Conservation (phyloP, 2,888 invertebrate genomes). For the Ophonus ardosiacus region DNA sequence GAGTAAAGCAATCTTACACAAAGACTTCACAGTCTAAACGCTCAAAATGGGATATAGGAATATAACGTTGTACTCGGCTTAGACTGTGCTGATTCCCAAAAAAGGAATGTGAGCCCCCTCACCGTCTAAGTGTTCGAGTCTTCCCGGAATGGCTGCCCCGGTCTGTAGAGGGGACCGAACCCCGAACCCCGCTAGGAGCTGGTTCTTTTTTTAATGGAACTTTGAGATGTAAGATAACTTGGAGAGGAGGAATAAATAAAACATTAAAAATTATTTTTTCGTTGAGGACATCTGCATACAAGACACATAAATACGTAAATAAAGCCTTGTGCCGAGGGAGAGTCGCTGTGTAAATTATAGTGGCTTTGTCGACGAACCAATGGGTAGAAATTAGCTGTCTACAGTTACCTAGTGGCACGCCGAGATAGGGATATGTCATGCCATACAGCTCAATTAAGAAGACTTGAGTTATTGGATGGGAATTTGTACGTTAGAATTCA, state of each 20-base stretch:
- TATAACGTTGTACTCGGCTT: conserved; percentile 65
- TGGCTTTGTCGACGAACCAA: conserved; percentile 14
- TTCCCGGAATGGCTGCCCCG: conserved; percentile 72
- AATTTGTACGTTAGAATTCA: not conserved
- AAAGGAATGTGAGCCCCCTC: conserved; percentile 61
- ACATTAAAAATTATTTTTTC: conserved; percentile 64
- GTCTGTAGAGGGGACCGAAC: conserved; percentile 64
- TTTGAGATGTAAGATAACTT: conserved; percentile 66
- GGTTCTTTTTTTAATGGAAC: conserved; percentile 68
- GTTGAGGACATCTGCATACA: conserved; percentile 61
- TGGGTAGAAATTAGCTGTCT: conserved; percentile 33
- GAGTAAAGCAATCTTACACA: not conserved
- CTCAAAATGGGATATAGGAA: conserved; percentile 48
- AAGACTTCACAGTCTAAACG: conserved; percentile 48
- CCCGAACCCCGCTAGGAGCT: conserved; percentile 67
- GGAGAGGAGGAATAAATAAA: conserved; percentile 62
- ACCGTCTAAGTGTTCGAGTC: conserved; percentile 70
- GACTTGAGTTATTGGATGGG: not conserved
- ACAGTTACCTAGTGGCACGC: conserved; percentile 23
- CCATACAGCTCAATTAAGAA: conserved; percentile 22
- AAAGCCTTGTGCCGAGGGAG: not conserved
- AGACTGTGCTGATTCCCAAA: conserved; percentile 70
- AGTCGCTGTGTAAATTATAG: conserved; percentile 1
- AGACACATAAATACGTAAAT: conserved; percentile 63
- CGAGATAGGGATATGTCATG: not conserved